Base-by-base conservation (phyloP, 1,140 invertebrate species). In the Plutomurus gul region DNA sequence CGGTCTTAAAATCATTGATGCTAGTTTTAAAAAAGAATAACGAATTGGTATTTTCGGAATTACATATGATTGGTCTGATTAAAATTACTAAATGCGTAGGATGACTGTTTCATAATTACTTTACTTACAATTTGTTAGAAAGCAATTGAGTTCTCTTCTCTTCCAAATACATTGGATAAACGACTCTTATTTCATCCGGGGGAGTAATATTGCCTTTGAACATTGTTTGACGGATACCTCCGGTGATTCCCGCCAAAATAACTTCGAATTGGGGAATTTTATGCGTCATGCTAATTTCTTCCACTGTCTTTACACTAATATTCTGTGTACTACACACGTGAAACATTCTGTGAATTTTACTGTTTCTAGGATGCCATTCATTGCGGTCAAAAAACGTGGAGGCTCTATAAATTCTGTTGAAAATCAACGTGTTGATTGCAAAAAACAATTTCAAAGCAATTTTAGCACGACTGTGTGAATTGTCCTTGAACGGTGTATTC, bases 231-330 rank as follows among this genome's bases (percentile, higher is more conserved):
- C 56, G 3, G 8, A 65, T 65, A 33, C 56, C 56, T 1, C 56
- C 56, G 7, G 56, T 65, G 18, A 65, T 65, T 65, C 56, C 56
- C 30, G 56, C 56, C 30, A 65, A 65, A 65, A 65, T 65, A 7
- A 65, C 56, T 5, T 30, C 16, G 0, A 36, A 6, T 65, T 65
- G 56, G 16, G 56, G 56, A n/a, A 65, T 27, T 7, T n/a, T 25
- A 16, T 33, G 56, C 16, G 11, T 65, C 56, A 65, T 65, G 16
- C 56, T 65, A 16, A 36, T 36, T n/a, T 16, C 18, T 36, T 65
- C 56, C 1, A 65, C 16, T 36, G 56, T n/a, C 36, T 65, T 65
- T n/a, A 36, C 20, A n/a, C 27, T 33, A 25, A 65, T 16, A 0
- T 13, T 18, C 8, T 30, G 16, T 3, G 11, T n/a, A 16, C 27